Evolutionary conservation across 1,140 invertebrate genomes (phyloP), one percentile per base, ranked within the genome.

Genomic region (Drosophila kikkawai): DNA sequence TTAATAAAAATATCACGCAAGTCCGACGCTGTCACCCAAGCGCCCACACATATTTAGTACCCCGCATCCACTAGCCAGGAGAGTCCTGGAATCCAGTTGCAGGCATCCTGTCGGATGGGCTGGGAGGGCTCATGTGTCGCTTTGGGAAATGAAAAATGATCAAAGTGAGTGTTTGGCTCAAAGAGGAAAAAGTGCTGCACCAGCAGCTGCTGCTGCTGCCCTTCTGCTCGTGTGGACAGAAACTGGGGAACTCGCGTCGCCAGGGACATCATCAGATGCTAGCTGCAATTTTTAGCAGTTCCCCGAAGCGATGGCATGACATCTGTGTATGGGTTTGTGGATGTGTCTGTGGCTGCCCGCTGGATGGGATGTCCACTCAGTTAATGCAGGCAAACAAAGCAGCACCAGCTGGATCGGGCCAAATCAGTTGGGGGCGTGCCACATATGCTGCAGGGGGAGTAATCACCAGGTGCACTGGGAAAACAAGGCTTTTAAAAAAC

Each of bases 121-220:
- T 63, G 48, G 68, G 57, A 53, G 64, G 80, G 63, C 80, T 84
- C 80, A 90, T 90, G 74, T 87, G 84, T 90, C 84, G 79, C 74
- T 47, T 64, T 37, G 59, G 59, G 73, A 88, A 87, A 87, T 87
- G 84, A 87, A 88, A 87, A 87, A 87, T 87, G 84, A 87, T 87
- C 84, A 87, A 87, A 87, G 85, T 84, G 80, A 87, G 84, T 87
- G 84, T 90, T 84, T 87, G 84, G 68, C 80, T 75, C 65, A 63
- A 88, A 87, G 84, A 70, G 60, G 60, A 50, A 55, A 77, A 77
- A 74, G 41, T 79, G 75, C 59, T 56, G 66, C 73, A 77, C 22
- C 78, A 80, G 84, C 80, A 83, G 73, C 66, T 82, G 83, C 64
- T 82, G 53, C 19, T 22, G 22, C 22, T 22, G 22, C 77, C 45